Evolutionary conservation across 2,888 invertebrate species (phyloP).

Genomic region (Alviniconcha strummeri): DNA sequence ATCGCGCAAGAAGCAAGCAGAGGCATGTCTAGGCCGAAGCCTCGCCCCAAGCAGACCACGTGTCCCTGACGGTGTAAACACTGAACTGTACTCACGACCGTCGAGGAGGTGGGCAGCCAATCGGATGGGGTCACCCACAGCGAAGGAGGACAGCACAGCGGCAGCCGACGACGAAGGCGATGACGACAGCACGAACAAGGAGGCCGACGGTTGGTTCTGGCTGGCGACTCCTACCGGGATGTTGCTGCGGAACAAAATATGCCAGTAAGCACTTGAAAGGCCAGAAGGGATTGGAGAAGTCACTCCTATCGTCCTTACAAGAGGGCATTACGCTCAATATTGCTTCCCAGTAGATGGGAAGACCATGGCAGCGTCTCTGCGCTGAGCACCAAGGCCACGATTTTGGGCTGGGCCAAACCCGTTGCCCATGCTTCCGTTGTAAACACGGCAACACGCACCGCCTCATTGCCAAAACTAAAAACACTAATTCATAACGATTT

Average conservation of each 20-base stretch:
- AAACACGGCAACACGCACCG: no score
- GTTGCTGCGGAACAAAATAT: not conserved
- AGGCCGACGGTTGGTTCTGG: constrained; percentile 13
- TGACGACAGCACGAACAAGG: constrained; percentile 29
- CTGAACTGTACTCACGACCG: constrained; percentile 20
- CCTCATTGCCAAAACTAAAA: no score
- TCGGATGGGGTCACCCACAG: constrained; percentile 31
- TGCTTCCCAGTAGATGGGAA: no score
- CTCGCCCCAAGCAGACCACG: no score
- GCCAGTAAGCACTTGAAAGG: no score
- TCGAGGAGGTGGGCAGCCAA: constrained; percentile 29
- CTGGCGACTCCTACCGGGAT: constrained; percentile 1
- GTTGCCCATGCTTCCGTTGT: not conserved
- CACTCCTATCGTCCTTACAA: not conserved
- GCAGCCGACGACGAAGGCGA: not conserved
- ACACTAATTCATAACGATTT: no score
- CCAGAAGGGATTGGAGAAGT: not conserved
- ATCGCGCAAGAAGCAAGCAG: no score
- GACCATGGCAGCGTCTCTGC: no score
- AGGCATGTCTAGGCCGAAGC: no score
- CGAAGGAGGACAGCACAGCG: constrained; percentile 15
- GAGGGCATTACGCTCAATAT: no score
- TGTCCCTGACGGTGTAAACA: not conserved
- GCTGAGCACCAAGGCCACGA: no score
- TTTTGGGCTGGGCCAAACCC: no score